Evolutionary conservation across 2,888 invertebrate genomes (phyloP), one percentile per base, ranked within the genome.

Genomic region (Alloplasta piceator): DNA sequence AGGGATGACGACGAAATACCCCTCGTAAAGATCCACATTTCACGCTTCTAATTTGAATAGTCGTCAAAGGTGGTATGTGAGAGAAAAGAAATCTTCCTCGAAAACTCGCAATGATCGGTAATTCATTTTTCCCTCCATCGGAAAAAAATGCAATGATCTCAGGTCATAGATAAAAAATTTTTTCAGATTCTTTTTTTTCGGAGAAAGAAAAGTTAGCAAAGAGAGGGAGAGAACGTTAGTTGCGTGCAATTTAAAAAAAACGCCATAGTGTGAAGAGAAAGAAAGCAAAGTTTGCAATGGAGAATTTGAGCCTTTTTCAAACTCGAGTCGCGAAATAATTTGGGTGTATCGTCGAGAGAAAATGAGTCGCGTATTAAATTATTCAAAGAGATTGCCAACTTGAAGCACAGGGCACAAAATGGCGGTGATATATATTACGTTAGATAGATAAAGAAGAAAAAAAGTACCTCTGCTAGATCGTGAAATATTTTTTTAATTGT

Each of bases 401-500:
- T 36, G 12, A 50, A 39, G 43, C 7, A 36, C 46, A 67, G 60
- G 67, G 80, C 71, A 63, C 70, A 46, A 71, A 63, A n/a, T 50
- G 9, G 38, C 36, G 46, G 39, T 52, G 73, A 73, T 64, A 55
- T 12, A 26, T 56, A 56, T 12, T 26, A 66, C 61, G 64, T 46
- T 41, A n/a, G 48, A 48, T 46, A 64, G 9, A 14, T 38, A n/a
- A 38, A 43, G 10, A 26, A 68, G 14, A 6, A 68, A 79, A 79
- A 63, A 56, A 38, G 16, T 12, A 14, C 26, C 36, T 55, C 55
- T 12, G 63, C n/a, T 36, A 26, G 48, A 75, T 41, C 26, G 66
- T 60, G 52, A 74, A 60, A 71, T 67, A 60, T 75, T 70, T 75
- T 71, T 75, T 71, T 71, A 16, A 52, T 61, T 61, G 38, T 41